Evolutionary conservation across 2,888 invertebrate genomes (phyloP).

Genomic region (Argynnis bischoffii): DNA sequence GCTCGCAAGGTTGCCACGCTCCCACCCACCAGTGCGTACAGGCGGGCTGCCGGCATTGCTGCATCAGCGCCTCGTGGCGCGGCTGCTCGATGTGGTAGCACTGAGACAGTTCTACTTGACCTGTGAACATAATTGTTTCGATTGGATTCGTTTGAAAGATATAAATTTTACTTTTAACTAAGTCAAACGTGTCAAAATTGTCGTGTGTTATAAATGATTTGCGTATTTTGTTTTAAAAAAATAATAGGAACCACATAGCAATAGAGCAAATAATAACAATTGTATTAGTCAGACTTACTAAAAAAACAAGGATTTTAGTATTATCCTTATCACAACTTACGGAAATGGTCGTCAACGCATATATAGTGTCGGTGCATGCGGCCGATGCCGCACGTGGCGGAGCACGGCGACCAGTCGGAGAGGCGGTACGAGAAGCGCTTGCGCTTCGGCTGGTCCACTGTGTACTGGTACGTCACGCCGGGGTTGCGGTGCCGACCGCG

Average conservation of each 20-base stretch:
- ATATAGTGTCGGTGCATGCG: slow-evolving; percentile 78
- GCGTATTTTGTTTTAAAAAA: too few relatives aligned
- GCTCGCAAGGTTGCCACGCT: slow-evolving; percentile 90
- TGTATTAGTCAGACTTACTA: too few relatives aligned
- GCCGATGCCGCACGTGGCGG: slow-evolving; percentile 90
- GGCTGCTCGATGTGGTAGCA: slow-evolving; percentile 82
- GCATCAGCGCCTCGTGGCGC: slow-evolving; percentile 83
- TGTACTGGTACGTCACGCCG: slow-evolving; percentile 92
- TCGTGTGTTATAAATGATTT: too few relatives aligned
- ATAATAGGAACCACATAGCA: too few relatives aligned
- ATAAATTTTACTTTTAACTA: background rate
- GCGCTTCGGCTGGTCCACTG: slow-evolving; percentile 80
- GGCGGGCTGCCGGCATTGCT: slow-evolving; percentile 85
- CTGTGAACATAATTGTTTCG: slow-evolving; percentile 52
- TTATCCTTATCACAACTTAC: slow-evolving; percentile 50
- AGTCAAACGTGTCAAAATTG: too few relatives aligned
- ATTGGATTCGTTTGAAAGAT: background rate
- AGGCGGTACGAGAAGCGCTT: slow-evolving; percentile 88
- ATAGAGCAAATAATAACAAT: too few relatives aligned
- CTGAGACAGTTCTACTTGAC: slow-evolving; percentile 81
- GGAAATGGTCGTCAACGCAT: slow-evolving; percentile 65
- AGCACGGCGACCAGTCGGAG: slow-evolving; percentile 91
- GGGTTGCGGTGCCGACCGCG: slow-evolving; percentile 89
- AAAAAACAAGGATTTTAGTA: too few relatives aligned
- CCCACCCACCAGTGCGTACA: slow-evolving; percentile 93